A percentile compares a stretch with the other conserved stretches of the same genome.
Evolutionary conservation across 2,113 vertebrate species (phyloP).

Genomic region (Psilopsiagon aurifrons): DNA sequence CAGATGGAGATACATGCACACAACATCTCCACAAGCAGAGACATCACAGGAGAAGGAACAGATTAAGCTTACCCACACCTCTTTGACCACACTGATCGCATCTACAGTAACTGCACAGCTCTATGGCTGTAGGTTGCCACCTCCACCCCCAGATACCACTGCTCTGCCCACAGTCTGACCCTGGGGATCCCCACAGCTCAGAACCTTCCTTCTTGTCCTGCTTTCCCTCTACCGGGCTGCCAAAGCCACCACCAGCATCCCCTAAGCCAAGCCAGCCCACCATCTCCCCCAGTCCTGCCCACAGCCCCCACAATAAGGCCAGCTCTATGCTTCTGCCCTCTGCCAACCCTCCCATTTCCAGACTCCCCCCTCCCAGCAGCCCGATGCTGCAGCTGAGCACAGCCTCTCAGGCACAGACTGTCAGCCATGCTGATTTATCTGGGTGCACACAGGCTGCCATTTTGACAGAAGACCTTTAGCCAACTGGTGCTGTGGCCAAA

Average conservation of each 20-base stretch:
- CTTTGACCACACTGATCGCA: not conserved
- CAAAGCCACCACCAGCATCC: not conserved
- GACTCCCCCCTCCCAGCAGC: not conserved
- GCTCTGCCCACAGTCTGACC: not conserved
- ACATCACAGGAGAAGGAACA: not conserved
- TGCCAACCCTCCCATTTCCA: not conserved
- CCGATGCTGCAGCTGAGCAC: not conserved
- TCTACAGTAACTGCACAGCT: not conserved
- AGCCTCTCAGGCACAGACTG: not conserved
- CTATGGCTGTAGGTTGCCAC: not conserved
- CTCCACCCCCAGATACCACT: not conserved
- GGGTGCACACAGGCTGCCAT: rapidly evolving
- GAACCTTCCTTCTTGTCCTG: not conserved
- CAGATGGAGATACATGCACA: not conserved
- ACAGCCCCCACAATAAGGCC: rapidly evolving
- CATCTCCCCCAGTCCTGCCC: not conserved
- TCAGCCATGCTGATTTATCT: not conserved
- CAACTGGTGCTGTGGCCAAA: not conserved
- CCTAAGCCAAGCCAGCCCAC: not conserved
- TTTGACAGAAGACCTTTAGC: not conserved
- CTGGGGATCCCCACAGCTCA: not conserved
- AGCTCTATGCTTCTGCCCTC: not conserved
- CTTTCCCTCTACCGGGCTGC: not conserved
- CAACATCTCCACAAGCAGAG: not conserved
- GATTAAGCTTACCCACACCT: not conserved